Evolutionary conservation across 1,140 invertebrate genomes (phyloP).

Genomic region (Drosophila takahashii): DNA sequence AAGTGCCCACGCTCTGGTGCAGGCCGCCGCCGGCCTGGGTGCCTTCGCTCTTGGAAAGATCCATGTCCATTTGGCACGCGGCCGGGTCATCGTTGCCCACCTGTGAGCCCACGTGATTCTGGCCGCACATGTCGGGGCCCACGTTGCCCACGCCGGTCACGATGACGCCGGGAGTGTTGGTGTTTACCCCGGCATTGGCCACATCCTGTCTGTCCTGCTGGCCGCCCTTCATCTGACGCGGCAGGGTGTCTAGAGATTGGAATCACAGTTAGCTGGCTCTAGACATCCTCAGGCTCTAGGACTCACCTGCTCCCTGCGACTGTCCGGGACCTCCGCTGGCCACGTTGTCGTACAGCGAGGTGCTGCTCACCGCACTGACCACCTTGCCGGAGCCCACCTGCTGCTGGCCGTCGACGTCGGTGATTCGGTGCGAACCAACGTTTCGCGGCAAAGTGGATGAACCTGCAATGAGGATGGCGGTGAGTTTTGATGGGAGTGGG

Average conservation of each 20-base stretch:
- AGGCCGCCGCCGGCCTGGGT: slow-evolving; percentile 92
- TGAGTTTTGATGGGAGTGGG: slow-evolving; percentile 78
- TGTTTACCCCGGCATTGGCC: slow-evolving; percentile 87
- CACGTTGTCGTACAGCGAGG: slow-evolving; percentile 96
- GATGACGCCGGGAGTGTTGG: slow-evolving; percentile 69
- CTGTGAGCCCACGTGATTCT: slow-evolving; percentile 85
- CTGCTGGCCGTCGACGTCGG: slow-evolving; percentile 71
- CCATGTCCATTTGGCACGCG: slow-evolving; percentile 84
- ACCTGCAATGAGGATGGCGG: slow-evolving; percentile 86
- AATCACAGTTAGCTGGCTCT: neutral
- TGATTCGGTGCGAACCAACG: slow-evolving; percentile 89
- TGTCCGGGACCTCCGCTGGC: slow-evolving; percentile 85
- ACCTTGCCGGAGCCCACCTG: slow-evolving; percentile 86
- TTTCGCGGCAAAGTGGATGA: slow-evolving; percentile 93
- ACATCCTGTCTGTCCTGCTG: slow-evolving; percentile 85
- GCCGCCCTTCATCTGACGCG: slow-evolving; percentile 87
- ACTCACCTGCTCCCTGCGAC: slow-evolving; percentile 60
- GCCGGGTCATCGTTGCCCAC: slow-evolving; percentile 79
- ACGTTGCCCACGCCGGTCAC: slow-evolving; percentile 71
- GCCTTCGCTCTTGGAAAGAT: slow-evolving; percentile 90
- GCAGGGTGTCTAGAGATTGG: slow-evolving; percentile 76
- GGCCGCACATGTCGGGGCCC: slow-evolving; percentile 84
- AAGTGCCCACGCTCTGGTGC: slow-evolving; percentile 84
- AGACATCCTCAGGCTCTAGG: too few relatives aligned
- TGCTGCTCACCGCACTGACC: slow-evolving; percentile 92